Percentiles rank a stretch among this genome's conserved stretches.
Conservation (phyloP, 2,888 invertebrate genomes). For the Perizoma flavofasciatum region DNA sequence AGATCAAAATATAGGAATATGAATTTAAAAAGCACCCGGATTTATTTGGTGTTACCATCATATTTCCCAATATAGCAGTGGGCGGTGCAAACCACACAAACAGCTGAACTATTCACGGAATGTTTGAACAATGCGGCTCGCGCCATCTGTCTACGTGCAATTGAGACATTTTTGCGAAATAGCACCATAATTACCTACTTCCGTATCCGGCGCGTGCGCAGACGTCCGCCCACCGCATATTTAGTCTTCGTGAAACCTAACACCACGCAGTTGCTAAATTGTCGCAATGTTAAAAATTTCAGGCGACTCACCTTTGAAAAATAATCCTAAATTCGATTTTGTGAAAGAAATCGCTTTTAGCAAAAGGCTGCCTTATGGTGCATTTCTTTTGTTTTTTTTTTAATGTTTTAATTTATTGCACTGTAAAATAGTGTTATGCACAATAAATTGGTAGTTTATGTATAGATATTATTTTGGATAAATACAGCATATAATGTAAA, state of each 20-base stretch:
- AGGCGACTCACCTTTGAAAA: constrained; percentile 25
- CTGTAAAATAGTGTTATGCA: too few relatives aligned
- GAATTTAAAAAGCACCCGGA: too few relatives aligned
- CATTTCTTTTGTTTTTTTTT: too few relatives aligned
- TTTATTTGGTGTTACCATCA: constrained; percentile 14
- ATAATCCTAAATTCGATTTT: not conserved
- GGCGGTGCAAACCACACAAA: constrained; percentile 68
- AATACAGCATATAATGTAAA: too few relatives aligned
- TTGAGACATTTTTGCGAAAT: constrained; percentile 82
- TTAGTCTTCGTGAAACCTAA: constrained; percentile 63
- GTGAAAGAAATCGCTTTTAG: too few relatives aligned
- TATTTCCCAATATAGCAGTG: constrained; percentile 46
- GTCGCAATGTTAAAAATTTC: constrained; percentile 36
- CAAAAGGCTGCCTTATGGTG: too few relatives aligned
- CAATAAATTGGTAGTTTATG: too few relatives aligned
- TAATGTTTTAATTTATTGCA: too few relatives aligned
- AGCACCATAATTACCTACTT: constrained; percentile 76
- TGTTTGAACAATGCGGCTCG: constrained; percentile 65
- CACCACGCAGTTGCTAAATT: constrained; percentile 50
- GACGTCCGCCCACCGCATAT: constrained; percentile 66
- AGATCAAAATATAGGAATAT: too few relatives aligned
- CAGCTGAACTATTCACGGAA: constrained; percentile 69
- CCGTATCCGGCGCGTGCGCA: constrained; percentile 80
- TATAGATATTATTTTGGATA: too few relatives aligned
- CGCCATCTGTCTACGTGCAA: constrained; percentile 75